phyloP scores from a whole-genome alignment of 2,797 vertebrate species.

The Hephaestus fuliginosus region DNA sequence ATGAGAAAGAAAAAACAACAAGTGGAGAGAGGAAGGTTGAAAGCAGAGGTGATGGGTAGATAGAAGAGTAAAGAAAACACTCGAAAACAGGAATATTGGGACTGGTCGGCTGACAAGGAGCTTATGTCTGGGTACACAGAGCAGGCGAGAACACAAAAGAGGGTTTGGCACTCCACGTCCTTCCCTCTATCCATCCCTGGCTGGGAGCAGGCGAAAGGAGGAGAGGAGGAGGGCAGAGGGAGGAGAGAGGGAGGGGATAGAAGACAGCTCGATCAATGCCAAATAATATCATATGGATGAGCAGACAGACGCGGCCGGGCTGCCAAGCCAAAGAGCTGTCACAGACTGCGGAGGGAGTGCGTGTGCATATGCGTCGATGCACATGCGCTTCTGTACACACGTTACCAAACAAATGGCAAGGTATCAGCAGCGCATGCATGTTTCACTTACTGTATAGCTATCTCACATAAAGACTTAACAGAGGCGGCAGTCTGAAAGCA shows the following conservation, averaged over 20 bases:
- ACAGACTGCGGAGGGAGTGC: constrained; percentile 42
- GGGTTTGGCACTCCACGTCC: constrained; percentile 47
- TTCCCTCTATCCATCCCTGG: constrained; percentile 48
- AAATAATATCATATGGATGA: constrained; percentile 84
- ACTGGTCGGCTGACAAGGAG: constrained; percentile 42
- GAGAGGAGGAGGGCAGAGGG: constrained; percentile 70
- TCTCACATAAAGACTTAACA: constrained; percentile 23
- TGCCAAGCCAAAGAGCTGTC: constrained; percentile 68
- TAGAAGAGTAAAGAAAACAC: constrained; percentile 47
- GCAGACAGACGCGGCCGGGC: constrained; percentile 61
- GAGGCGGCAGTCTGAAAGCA: constrained; percentile 12
- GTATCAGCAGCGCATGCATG: constrained; percentile 6
- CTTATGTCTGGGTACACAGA: constrained; percentile 39
- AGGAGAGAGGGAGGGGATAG: constrained; percentile 72
- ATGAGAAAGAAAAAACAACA: constrained; percentile 50
- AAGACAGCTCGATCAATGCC: constrained; percentile 81
- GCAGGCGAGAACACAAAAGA: constrained; percentile 44
- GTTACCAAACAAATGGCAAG: constrained; percentile 48
- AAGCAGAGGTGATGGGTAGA: constrained; percentile 50
- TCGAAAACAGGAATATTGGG: constrained; percentile 46
- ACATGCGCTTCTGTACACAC: constrained; percentile 17
- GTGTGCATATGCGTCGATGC: constrained; percentile 23
- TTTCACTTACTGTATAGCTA: constrained; percentile 23
- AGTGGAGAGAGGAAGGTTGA: constrained; percentile 38
- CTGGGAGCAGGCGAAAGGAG: constrained; percentile 55